Base-by-base conservation (phyloP, 2,888 invertebrate genomes). In the Lycaena phlaeas region DNA sequence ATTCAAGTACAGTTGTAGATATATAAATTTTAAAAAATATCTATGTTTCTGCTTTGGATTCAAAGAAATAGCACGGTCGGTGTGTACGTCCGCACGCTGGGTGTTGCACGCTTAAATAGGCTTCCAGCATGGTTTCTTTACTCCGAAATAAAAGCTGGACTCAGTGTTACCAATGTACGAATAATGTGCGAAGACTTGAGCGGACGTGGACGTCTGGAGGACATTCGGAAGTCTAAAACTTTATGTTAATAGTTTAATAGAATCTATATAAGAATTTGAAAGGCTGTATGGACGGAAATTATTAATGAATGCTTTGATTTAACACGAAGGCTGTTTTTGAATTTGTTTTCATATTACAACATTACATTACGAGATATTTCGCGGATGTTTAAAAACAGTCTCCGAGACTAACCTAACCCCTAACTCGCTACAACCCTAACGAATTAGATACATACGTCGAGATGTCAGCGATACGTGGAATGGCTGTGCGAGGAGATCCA, bases 401-500 rank as follows among this genome's bases (percentile, higher is more conserved):
- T 36, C 12, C 34, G 22, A 11, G 48, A 50, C 51, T 48, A 49
- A 55, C 70, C 69, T 41, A 50, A 74, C 64, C 71, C 74, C 75
- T 86, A 86, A 78, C 70, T 55, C 40, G 46, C 46, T 54, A 54
- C 51, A 78, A 82, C 51, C 56, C 79, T 88, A 87, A 88, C 88
- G 67, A 86, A 70, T 41, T 90, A 95, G 95, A 93, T 93, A 69
- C 93, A 94, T 87, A 92, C 93, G 72, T 90, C 92, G 68, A 89
- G 93, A 64, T 90, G 95, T 70, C 91, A 92, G 77, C 90, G 92
- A 51, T 97, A 93, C 87, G 88, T 90, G 49, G 94, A 94, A 61
- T 89, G 89, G 78, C 87, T 96, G 51, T 89, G 96, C 70, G 91
- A 91, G 61, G 93, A 94, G 59, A 87, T 91, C 38, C 94, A 93